A percentile compares a stretch with the other conserved stretches of the same genome.
These are phyloP conservation scores for Argyrosomus regius DNA, from an alignment of 2,797 vertebrate species.

Conservation along the genomic window DNA sequence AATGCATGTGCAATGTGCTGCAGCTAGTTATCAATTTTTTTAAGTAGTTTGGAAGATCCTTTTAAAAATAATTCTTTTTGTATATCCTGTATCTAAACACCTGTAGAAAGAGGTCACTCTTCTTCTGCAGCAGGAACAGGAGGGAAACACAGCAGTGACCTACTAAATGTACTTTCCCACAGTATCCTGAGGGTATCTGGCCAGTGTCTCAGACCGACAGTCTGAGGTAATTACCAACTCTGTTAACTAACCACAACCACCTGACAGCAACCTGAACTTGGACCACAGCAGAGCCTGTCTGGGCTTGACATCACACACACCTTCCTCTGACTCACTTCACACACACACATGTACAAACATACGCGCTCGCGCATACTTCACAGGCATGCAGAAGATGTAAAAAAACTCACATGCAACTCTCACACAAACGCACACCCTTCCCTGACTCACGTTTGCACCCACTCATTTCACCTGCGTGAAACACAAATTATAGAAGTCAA, in stretches of 20 bases:
- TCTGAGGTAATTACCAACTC: constrained; percentile 76
- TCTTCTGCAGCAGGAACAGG: constrained; percentile 14
- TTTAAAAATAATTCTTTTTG: not conserved
- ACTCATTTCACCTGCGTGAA: constrained; percentile 65
- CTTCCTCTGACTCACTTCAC: constrained; percentile 45
- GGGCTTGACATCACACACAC: constrained; percentile 75
- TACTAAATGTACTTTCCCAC: constrained; percentile 74
- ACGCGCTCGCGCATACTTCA: constrained; percentile 12
- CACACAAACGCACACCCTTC: constrained; percentile 39
- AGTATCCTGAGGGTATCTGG: constrained; percentile 74
- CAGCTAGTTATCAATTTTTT: not conserved
- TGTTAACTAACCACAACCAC: constrained; percentile 78
- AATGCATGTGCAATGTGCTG: not conserved
- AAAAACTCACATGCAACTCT: constrained; percentile 27
- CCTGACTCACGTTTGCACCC: constrained; percentile 65
- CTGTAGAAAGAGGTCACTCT: constrained; percentile 12
- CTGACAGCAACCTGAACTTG: constrained; percentile 79
- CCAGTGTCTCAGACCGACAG: constrained; percentile 68
- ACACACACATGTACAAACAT: constrained; percentile 30
- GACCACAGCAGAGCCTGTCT: constrained; percentile 74
- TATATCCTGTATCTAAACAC: constrained; percentile 16
- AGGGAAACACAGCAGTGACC: constrained; percentile 38
- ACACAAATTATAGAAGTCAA: constrained; percentile 35
- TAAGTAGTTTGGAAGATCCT: not conserved
- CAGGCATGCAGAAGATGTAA: constrained; percentile 49